Conservation (phyloP, 2,888 invertebrate genomes). For the Apamea anceps region DNA sequence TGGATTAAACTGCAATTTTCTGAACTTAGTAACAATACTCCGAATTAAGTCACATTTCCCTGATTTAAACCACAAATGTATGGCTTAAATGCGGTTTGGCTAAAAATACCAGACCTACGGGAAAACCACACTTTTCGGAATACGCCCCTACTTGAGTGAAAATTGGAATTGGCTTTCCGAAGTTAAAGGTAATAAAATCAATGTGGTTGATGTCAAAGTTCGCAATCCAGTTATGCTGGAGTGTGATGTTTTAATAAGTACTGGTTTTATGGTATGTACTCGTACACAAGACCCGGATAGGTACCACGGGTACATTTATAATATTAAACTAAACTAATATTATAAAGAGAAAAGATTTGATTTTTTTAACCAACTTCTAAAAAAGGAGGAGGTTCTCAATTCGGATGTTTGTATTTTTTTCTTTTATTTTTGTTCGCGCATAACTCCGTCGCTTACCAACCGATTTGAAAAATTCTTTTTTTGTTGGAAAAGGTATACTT, state of each 20-base stretch:
- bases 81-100: constrained; percentile 31
- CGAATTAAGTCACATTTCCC: constrained; percentile 45
- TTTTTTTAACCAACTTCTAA: too few relatives aligned
- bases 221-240: constrained; percentile 15
- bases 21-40: constrained; percentile 45
- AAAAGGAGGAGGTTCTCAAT: too few relatives aligned
- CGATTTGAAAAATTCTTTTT: too few relatives aligned
- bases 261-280: background rate
- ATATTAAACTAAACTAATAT: background rate
- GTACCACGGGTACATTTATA: too few relatives aligned
- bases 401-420: too few relatives aligned
- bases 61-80: constrained; percentile 53
- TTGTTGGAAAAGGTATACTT: too few relatives aligned
- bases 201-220: constrained; percentile 27
- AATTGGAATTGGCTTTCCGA: constrained; percentile 40
- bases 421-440: too few relatives aligned
- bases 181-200: constrained; percentile 25
- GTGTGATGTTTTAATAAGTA: constrained; percentile 4
- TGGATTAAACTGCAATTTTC: constrained; percentile 59
- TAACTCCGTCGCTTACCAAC: too few relatives aligned
- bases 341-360: background rate
- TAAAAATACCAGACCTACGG: constrained; percentile 38
- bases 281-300: background rate
- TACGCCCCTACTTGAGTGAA: constrained; percentile 36
- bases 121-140: constrained; percentile 44